These are phyloP conservation scores for Tyto alba DNA, from an alignment of 2,113 vertebrate species.

Conservation along the genomic window DNA sequence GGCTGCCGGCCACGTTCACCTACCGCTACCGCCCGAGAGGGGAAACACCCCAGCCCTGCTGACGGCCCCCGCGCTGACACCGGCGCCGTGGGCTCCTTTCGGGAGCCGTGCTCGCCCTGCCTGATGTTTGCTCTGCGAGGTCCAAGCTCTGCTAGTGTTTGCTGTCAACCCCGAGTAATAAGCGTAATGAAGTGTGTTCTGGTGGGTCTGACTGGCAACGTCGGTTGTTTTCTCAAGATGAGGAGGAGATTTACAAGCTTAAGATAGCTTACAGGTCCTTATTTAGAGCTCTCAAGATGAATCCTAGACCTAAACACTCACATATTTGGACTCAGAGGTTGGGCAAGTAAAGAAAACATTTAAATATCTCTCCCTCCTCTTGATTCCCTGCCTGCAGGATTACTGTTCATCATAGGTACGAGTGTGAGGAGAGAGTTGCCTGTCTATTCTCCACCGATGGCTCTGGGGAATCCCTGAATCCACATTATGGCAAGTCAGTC, in stretches of 20 bases:
- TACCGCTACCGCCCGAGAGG: not conserved
- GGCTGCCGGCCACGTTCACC: rapidly evolving
- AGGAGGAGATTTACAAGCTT: conserved; percentile 11
- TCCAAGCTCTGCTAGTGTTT: not conserved
- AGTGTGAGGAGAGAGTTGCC: not conserved
- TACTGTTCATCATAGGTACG: not conserved
- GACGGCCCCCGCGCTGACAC: not conserved
- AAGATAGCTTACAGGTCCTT: not conserved
- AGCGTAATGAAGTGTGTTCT: not conserved
- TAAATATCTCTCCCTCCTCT: not conserved
- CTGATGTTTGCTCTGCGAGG: rapidly evolving
- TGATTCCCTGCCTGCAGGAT: not conserved
- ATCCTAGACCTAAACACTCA: not conserved
- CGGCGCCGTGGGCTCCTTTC: rapidly evolving
- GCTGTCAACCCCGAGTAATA: not conserved
- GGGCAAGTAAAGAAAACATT: not conserved
- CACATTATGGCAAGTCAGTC: not conserved
- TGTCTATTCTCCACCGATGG: not conserved
- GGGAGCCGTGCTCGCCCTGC: not conserved
- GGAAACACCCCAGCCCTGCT: not conserved
- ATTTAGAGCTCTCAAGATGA: conserved; percentile 6
- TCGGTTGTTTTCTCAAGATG: not conserved
- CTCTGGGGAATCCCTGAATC: not conserved
- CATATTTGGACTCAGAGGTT: not conserved
- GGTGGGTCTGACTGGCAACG: rapidly evolving